phyloP scores from a whole-genome alignment of 2,113 vertebrate species.

The Rhea pennata region DNA sequence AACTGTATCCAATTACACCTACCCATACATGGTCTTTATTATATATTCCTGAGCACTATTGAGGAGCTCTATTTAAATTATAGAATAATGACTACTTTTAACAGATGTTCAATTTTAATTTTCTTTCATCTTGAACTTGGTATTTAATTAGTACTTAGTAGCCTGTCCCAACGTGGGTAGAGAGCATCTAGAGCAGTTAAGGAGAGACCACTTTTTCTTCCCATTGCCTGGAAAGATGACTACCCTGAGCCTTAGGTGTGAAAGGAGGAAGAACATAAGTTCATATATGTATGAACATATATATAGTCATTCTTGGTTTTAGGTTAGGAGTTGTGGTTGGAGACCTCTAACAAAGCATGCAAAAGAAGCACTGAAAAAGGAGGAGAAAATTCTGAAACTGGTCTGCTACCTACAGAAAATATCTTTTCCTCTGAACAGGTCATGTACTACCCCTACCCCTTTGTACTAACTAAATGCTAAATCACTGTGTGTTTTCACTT shows the following conservation, averaged over 20 bases:
- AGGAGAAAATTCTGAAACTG: background rate
- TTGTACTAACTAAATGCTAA: background rate
- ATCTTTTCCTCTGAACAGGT: background rate
- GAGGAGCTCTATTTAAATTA: constrained; percentile 46
- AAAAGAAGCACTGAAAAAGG: background rate
- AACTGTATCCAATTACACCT: constrained; percentile 67
- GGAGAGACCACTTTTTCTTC: background rate
- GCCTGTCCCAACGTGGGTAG: background rate
- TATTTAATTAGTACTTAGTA: constrained; percentile 11
- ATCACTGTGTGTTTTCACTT: background rate
- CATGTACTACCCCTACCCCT: background rate
- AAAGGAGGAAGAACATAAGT: background rate
- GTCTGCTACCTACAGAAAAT: background rate
- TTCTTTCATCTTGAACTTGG: background rate
- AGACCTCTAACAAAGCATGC: background rate
- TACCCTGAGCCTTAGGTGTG: background rate
- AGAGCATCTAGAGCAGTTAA: background rate
- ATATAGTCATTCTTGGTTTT: background rate
- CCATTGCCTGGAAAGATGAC: background rate
- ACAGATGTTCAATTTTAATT: constrained; percentile 19
- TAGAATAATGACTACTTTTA: constrained; percentile 62
- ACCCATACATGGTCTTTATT: constrained; percentile 37
- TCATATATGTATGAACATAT: no score
- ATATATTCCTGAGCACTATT: constrained; percentile 5
- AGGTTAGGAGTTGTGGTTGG: background rate